Conservation (phyloP, 2,113 vertebrate species). For the Oreochromis spilurus region DNA sequence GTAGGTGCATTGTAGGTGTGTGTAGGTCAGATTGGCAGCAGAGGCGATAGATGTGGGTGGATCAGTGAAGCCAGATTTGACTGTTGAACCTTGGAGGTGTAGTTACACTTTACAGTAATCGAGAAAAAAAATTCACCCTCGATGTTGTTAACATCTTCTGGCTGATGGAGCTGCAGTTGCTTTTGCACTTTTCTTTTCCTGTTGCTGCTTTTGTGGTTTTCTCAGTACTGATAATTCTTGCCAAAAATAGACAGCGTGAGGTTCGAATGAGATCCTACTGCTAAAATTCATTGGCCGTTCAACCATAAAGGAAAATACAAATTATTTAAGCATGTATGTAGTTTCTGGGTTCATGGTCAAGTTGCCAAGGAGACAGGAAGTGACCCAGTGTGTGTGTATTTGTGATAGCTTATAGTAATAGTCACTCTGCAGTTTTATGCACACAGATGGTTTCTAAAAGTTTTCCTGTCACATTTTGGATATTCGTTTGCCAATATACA, state of each 20-base stretch:
- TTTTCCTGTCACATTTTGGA: neutral
- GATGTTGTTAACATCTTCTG: neutral
- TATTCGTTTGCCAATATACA: neutral
- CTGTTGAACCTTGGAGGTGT: conserved; percentile 28
- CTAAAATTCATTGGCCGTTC: neutral
- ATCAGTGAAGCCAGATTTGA: conserved; percentile 23
- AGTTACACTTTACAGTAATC: conserved; percentile 1
- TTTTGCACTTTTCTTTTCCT: neutral
- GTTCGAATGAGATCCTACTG: neutral
- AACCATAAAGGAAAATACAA: neutral
- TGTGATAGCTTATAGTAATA: neutral
- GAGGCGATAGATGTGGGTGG: conserved; percentile 32
- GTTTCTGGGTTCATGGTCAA: neutral
- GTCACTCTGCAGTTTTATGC: neutral
- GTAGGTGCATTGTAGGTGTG: conserved; percentile 42
- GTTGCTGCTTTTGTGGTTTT: neutral
- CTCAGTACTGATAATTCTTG: neutral
- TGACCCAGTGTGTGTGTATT: neutral
- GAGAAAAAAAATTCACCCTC: neutral
- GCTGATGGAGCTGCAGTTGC: neutral
- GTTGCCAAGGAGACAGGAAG: neutral
- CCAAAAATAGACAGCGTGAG: neutral
- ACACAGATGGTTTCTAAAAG: neutral
- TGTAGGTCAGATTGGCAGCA: conserved; percentile 8
- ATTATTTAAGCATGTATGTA: neutral